Base-by-base conservation (phyloP, 1,140 invertebrate genomes). In the Musca vetustissima region DNA sequence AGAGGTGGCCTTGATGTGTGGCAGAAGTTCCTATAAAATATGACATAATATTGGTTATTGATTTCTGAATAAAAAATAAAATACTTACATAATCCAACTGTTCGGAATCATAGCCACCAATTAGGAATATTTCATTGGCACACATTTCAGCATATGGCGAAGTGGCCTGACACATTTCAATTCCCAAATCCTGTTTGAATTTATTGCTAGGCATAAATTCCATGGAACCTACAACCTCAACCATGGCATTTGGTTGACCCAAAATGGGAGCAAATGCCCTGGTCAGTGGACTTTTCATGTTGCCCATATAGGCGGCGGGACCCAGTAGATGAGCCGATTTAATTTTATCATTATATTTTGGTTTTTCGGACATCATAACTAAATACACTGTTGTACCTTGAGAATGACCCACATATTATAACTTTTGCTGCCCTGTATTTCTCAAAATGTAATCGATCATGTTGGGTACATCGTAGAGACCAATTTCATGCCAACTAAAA, bases 401-500 rank as follows among this genome's bases (percentile, higher is more conserved):
- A 4, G 86, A 87, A 76, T 90, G 89, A 1, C 89, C 91, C 22
- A 91, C 83, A 74, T 91, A 92, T 43, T 85, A 83, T 22, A 91
- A 64, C 66, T 86, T 76, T 52, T 76, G 64, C 25, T 84, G 80
- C 0, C 80, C 83, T 0, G 89, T 92, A 15, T 70, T 69, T 1
- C 83, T 78, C n/a, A 92, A 72, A 21, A 91, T 85, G 71, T 89
- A 88, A 74, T 91, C 86, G 24, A 94, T 85, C 73, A 87, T 86
- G 0, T 90, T 85, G 7, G 91, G 90, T 13, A 92, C 71, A 80
- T 93, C 91, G 69, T 86, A 87, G n/a, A 83, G 73, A 84, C 89
- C 90, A 84, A 92, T 90, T 83, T 92, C 88, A 73, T 91, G 87
- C 76, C 76, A 91, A 15, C 83, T 83, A 72, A 89, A 89, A 69